Base-by-base conservation (phyloP, 2,113 vertebrate species). In the Corythoichthys haematopterus region DNA sequence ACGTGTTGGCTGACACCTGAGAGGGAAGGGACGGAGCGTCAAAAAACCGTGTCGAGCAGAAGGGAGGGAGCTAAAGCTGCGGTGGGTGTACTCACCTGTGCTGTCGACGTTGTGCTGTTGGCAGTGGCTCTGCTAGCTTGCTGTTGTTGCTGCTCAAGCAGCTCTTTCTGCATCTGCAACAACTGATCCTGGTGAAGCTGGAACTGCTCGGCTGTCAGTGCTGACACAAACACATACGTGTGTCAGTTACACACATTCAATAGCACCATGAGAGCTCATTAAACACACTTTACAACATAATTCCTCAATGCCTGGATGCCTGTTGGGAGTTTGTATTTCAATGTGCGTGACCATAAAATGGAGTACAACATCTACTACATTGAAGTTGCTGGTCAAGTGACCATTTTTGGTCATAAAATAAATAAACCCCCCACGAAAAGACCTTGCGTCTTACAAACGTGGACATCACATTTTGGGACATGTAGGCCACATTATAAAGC, bases 101-200 rank as follows among this genome's bases (percentile, higher is more conserved):
- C 35, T 56, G 53, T 55, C 40, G 40, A 55, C 16, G n/a, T 56
- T 57, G 81, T 83, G 78, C 81, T 85, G 75, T 86, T 80, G 77
- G 88, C 76, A 80, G 92, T 89, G 88, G 89, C 91, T 88, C 91
- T 94, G 90, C 80, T 87, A 80, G 86, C 80, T 75, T 92, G 82
- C 77, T 86, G 88, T 45, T 95, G 94, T 90, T 96, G 95, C 90
- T 96, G 96, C 88, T 95, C 95, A 93, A 97, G 94, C 93, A 98
- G 97, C 88, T 97, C 94, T 88, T 95, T 96, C 94, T 98, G 95
- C 97, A 99, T 99, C 85, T 97, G 93, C 83, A 92, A 93, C 93
- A 99, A 94, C 89, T 99, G 94, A 85, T 99, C 95, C 78, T 98
- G 97, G 90, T 98, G 96, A 88, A 96, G 95, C 94, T 98, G 97